Evolutionary conservation across 2,888 invertebrate species (phyloP).

Genomic region (Drosophila phalerata): DNA sequence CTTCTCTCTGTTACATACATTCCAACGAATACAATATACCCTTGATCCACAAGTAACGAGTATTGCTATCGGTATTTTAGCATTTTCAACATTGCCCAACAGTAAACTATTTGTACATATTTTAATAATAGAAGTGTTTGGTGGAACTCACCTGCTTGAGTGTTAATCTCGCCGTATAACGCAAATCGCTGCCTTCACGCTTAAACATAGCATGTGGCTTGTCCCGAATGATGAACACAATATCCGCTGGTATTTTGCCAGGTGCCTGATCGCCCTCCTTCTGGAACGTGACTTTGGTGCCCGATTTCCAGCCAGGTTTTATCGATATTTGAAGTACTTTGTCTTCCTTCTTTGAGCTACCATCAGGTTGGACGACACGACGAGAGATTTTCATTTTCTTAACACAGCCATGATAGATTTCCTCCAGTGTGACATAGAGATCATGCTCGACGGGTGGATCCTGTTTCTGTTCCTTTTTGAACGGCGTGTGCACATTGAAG

Average conservation of each 20-base stretch:
- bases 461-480: slow-evolving; percentile 92
- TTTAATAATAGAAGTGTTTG: not conserved
- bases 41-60: too few relatives aligned
- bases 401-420: slow-evolving; percentile 96
- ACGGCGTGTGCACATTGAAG: slow-evolving; percentile 93
- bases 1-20: too few relatives aligned
- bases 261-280: slow-evolving; percentile 98
- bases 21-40: too few relatives aligned
- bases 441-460: slow-evolving; percentile 97
- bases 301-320: slow-evolving; percentile 99
- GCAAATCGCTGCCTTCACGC: slow-evolving; percentile 96
- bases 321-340: slow-evolving; percentile 96
- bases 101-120: too few relatives aligned
- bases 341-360: slow-evolving; percentile 95
- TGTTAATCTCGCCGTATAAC: slow-evolving; percentile 94
- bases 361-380: slow-evolving; percentile 94
- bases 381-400: slow-evolving; percentile 99
- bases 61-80: too few relatives aligned
- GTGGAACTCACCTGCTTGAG: slow-evolving; percentile 92
- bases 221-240: slow-evolving; percentile 98
- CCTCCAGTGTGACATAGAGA: slow-evolving; percentile 96
- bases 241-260: slow-evolving; percentile 97
- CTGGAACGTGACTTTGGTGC: slow-evolving; percentile 99
- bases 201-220: slow-evolving; percentile 96
- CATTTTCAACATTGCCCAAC: not conserved